Evolutionary conservation across 2,797 vertebrate genomes (phyloP), one percentile per base, ranked within the genome.

Genomic region (Borostomias antarcticus): DNA sequence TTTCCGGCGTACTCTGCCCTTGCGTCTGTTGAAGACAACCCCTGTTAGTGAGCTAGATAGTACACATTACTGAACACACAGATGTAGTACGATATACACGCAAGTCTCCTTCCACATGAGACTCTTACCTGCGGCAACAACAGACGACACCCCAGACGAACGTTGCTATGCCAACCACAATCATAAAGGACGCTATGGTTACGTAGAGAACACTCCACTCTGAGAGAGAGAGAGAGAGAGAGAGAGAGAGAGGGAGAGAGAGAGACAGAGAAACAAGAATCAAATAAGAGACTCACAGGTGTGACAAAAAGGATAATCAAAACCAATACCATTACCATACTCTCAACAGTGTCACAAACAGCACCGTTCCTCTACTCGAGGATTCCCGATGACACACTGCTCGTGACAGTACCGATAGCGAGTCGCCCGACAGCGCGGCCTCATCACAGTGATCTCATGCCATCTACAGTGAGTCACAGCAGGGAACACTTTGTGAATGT

Each of bases 191-290:
- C 0, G 97, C 93, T 56, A 99, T 98, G 15, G 96, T 94, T 62
- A 98, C 98, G 13, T 99, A 99, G n/a, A 99, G 93, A n/a, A 99
- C 95, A 0, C 98, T 99, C 98, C 98, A 99, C 68, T 99, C 98
- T 99, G 92, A 79, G 81, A 85, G 51, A n/a, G 64, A 69, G 53
- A 62, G 61, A 43, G 0, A 68, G 1, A 58, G 25, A 51, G 13
- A n/a, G n/a, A n/a, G 40, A 45, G 4, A 45, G 40, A 45, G 40
- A 45, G 15, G 17, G 13, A 45, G 13, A 45, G n/a, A 45, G 40
- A n/a, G 15, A 4, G 17, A 15, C 5, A 45, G 13, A 1, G 40
- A 17, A 45, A 3, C 17, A 45, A 15, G n/a, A n/a, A n/a, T n/a
- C n/a, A n/a, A n/a, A n/a, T n/a, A n/a, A n/a, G n/a, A n/a, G n/a